Evolutionary conservation across 2,797 vertebrate species (phyloP).

Genomic region (Tauraco hartlaubi): DNA sequence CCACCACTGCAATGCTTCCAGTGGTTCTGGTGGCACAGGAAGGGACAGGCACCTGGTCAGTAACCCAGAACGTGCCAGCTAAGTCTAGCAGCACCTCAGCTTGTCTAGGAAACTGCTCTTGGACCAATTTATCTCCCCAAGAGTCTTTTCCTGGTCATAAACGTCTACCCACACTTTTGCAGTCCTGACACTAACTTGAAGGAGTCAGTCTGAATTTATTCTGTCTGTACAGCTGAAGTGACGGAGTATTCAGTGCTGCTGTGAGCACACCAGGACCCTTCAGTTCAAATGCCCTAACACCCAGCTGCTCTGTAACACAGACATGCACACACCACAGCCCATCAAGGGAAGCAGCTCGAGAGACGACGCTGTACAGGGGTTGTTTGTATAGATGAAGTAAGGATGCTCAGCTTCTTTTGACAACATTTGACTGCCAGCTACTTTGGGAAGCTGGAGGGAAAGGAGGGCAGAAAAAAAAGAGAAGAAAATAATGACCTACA

Average conservation of each 20-base stretch:
- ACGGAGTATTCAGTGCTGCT: background rate
- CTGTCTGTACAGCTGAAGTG: background rate
- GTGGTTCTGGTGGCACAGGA: background rate
- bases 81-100: background rate
- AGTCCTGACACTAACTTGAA: background rate
- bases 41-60: background rate
- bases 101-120: background rate
- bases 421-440: background rate
- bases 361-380: background rate
- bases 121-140: background rate
- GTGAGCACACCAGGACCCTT: background rate
- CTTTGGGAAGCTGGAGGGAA: background rate
- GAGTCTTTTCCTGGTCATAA: background rate
- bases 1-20: fast-evolving
- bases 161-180: background rate
- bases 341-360: background rate
- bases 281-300: background rate
- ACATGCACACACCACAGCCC: background rate
- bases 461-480: background rate
- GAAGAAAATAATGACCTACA: background rate
- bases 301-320: background rate
- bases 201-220: background rate
- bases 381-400: background rate
- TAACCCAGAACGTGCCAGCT: background rate
- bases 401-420: background rate